Evolutionary conservation across 2,113 vertebrate genomes (phyloP).

Genomic region (Galeopterus variegatus): DNA sequence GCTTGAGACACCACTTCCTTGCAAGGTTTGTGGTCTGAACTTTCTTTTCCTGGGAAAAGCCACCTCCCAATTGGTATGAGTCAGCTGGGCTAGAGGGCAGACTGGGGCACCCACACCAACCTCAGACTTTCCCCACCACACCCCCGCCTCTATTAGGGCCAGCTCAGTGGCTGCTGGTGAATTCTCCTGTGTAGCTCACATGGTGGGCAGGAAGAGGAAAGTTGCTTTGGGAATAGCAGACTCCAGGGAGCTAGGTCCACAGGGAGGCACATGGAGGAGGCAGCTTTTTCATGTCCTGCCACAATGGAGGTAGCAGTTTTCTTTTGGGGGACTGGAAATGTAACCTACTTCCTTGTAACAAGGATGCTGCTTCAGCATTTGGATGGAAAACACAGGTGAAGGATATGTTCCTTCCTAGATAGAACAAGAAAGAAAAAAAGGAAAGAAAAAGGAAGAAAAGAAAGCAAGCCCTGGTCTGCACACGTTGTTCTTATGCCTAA

Average conservation of each 20-base stretch:
- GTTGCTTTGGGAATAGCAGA: background rate
- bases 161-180: background rate
- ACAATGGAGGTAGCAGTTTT: conserved; percentile 53
- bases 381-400: background rate
- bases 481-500: background rate
- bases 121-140: rapidly evolving
- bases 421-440: background rate
- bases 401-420: background rate
- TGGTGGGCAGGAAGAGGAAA: background rate
- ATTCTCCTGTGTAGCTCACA: background rate
- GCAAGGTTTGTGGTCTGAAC: background rate
- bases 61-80: background rate
- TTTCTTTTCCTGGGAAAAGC: background rate
- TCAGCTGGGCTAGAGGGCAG: background rate
- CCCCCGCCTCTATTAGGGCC: background rate
- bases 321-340: conserved; percentile 52
- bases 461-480: no score
- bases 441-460: no score
- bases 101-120: background rate
- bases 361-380: conserved; percentile 62
- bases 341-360: conserved; percentile 70
- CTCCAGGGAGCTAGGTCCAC: background rate
- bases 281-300: conserved; percentile 17
- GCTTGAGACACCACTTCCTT: background rate
- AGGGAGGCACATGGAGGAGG: background rate